These are phyloP conservation scores for Dermolepida albohirtum DNA, from an alignment of 2,888 invertebrate genomes.

Conservation along the genomic window DNA sequence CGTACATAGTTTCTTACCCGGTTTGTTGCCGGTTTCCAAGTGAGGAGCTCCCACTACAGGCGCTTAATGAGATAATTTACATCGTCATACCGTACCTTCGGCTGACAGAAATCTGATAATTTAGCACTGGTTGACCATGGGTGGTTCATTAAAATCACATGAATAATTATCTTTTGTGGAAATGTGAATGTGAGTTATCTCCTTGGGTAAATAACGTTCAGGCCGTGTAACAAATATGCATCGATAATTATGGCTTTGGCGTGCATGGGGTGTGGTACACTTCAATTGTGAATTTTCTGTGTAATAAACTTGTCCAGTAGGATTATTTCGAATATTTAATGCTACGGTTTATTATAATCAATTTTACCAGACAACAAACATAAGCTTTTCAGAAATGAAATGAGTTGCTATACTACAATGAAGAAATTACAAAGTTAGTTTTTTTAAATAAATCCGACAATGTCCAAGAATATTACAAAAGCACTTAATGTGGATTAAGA, in stretches of 20 bases:
- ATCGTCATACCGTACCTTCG: constrained; percentile 51
- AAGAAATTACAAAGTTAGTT: no score
- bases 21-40: constrained; percentile 26
- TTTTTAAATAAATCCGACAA: no score
- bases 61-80: constrained; percentile 53
- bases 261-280: constrained; percentile 32
- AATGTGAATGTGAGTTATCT: constrained; percentile 37
- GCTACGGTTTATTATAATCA: constrained; percentile 37
- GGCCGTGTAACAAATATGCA: constrained; percentile 33
- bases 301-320: constrained; percentile 38
- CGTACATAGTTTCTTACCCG: not conserved
- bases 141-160: constrained; percentile 55
- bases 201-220: constrained; percentile 35
- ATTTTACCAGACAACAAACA: constrained; percentile 29
- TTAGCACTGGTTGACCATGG: constrained; percentile 52
- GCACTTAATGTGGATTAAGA: no score
- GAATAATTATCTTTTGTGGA: constrained; percentile 49
- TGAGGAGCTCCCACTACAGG: constrained; percentile 38
- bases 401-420: not conserved
- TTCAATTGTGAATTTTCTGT: constrained; percentile 34
- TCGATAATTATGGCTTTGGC: constrained; percentile 37
- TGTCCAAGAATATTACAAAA: no score
- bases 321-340: constrained; percentile 37
- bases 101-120: constrained; percentile 56
- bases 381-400: constrained; percentile 1